These are phyloP conservation scores for Probaryconus sp. DNA, from an alignment of 1,140 invertebrate genomes.

Conservation along the genomic window DNA sequence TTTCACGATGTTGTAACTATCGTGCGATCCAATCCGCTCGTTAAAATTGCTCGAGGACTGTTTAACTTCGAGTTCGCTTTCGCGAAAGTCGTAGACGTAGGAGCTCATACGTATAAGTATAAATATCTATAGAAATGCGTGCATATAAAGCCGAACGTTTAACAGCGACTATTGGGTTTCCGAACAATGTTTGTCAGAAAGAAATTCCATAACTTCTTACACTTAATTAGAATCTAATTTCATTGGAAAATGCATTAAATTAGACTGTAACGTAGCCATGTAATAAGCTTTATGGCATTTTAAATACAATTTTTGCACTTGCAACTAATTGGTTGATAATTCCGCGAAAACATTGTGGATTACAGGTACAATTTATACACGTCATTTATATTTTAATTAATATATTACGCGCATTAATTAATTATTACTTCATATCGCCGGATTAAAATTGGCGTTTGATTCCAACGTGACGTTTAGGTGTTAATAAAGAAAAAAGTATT, in stretches of 20 bases:
- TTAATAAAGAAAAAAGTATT: too few species aligned
- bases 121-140: conserved; percentile 46
- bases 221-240: conserved; percentile 36
- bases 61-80: conserved; percentile 62
- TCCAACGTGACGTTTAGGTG: too few species aligned
- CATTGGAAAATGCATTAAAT: conserved; percentile 20
- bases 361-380: too few species aligned
- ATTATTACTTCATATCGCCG: too few species aligned
- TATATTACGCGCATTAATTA: too few species aligned
- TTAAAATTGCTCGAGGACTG: conserved; percentile 61
- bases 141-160: conserved; percentile 50
- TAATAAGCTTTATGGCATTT: conserved; percentile 15
- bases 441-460: too few species aligned
- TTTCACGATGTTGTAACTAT: conserved; percentile 56
- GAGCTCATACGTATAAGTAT: conserved; percentile 35
- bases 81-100: conserved; percentile 48
- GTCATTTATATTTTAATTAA: too few species aligned
- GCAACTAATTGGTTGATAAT: conserved; percentile 10
- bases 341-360: too few species aligned
- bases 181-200: conserved; percentile 41
- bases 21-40: conserved; percentile 62
- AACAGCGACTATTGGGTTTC: conserved; percentile 39
- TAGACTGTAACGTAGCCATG: conserved; percentile 15
- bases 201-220: conserved; percentile 24
- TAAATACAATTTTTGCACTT: not conserved